Conservation (phyloP, 2,797 vertebrate genomes). For the Rhynchotus rufescens region DNA sequence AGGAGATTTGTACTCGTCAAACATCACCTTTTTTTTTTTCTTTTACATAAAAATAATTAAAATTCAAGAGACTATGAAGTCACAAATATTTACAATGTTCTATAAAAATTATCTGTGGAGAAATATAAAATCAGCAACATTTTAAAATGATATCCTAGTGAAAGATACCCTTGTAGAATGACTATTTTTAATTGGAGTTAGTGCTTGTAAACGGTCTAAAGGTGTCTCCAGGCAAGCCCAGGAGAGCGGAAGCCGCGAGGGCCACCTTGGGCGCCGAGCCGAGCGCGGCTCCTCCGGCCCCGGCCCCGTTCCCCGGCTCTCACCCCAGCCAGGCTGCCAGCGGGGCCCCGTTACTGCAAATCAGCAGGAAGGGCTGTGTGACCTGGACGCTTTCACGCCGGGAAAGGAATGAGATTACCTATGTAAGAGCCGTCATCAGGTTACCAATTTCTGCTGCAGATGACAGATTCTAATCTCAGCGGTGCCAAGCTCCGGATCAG, state of each 20-base stretch:
- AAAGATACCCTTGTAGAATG: neutral
- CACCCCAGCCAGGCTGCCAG: neutral
- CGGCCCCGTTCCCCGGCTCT: accelerated
- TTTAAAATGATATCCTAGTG: neutral
- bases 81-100: conserved; percentile 53
- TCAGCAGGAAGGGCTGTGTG: neutral
- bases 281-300: too few relatives aligned
- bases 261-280: too few relatives aligned
- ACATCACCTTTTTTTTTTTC: conserved; percentile 18
- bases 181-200: neutral
- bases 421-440: neutral
- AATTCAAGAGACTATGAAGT: conserved; percentile 51
- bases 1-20: conserved; percentile 70
- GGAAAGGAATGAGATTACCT: conserved; percentile 25
- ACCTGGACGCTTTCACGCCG: neutral
- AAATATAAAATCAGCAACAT: conserved; percentile 9
- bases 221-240: neutral
- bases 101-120: conserved; percentile 46
- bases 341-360: conserved; percentile 24
- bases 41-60: conserved; percentile 55
- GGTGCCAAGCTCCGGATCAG: conserved; percentile 40
- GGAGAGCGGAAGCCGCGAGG: neutral
- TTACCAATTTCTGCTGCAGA: conserved; percentile 52
- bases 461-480: conserved; percentile 51
- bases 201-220: neutral